Base-by-base conservation (phyloP, 2,113 vertebrate species). In the Pygathrix nemaeus region DNA sequence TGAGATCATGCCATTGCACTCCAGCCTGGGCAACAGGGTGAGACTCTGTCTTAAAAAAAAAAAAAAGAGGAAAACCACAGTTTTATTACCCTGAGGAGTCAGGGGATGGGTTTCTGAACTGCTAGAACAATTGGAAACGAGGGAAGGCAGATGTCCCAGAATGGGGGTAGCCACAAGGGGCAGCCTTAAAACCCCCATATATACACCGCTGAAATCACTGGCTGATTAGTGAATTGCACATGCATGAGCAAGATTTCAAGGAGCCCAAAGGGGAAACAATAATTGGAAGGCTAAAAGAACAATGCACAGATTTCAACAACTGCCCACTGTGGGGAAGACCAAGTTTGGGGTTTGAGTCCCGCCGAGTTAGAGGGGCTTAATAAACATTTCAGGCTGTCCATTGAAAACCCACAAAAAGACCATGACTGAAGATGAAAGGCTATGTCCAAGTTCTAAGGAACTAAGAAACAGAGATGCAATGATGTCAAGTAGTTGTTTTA, bases 111-210 rank as follows among this genome's bases (percentile, higher is more conserved):
- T n/a, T 2, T 40, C 14, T 30, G 20, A 72, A 27, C 17, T 2
- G 3, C 76, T 16, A 17, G 18, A 30, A 7, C n/a, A 35, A 8
- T 0, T 23, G 35, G 48, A 57, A 57, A 78, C 7, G 38, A 35
- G 23, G 20, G 11, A 45, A 6, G 2, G 59, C 17, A 6, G 5
- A 8, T 4, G 0, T 27, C 18, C 17, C 18, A 57, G 59, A 70
- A 48, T 27, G 43, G 13, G 30, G 13, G 55, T 27, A 50, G 52
- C 14, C 35, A 3, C 0, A 0, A 10, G 27, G 7, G 30, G 38
- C 32, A 73, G 32, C 52, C 78, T 48, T 7, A 17, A 88, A 18
- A 21, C 52, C 32, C 38, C 68, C 18, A 17, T 20, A 6, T 8
- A 61, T 57, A 70, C 17, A 40, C 10, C 35, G 18, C 52, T 21